Base-by-base conservation (phyloP, 2,888 invertebrate genomes). In the Spodoptera picta region DNA sequence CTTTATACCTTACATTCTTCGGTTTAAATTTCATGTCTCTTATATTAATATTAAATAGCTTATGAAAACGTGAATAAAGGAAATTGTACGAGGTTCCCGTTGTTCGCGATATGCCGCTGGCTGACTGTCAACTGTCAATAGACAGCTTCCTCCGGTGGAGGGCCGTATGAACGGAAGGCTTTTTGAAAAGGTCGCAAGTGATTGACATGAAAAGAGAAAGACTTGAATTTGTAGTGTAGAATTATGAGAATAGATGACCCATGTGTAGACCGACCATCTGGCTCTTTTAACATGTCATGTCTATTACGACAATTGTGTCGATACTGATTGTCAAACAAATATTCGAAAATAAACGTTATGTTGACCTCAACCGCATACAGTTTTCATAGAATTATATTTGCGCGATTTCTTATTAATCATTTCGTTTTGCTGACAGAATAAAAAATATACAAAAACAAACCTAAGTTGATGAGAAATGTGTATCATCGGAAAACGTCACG, bases 91-190 rank as follows among this genome's bases (percentile, higher is more conserved):
- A 73, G 60, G 73, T 60, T 66, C 54, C 70, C 68, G 74, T 73
- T 75, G 64, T 69, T 64, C 52, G 56, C 63, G 60, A 74, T 68
- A 57, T 67, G 64, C 58, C 62, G 56, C 54, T 54, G 47, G 63
- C 58, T 57, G 54, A 50, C 65, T 79, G 77, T 76, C 80, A 78
- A 66, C 78, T 82, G 83, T 86, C 87, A 83, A 85, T 83, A 82
- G 67, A 24, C 55, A 68, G 74, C 72, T 76, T 82, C 83, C 78
- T 76, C 60, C 77, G 58, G 49, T 43, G 53, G 73, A 69, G 73
- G 73, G 75, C 72, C 72, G 63, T 81, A 77, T 77, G 68, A 77
- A 79, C 79, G 78, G 77, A 69, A 73, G 58, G 63, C 55, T 63
- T 75, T 81, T 80, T 77, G 77, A 77, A 80, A 80, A 81, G 73